phyloP scores from a whole-genome alignment of 35 echinoderm and acorn worm genomes.

The Acanthaster planci region DNA sequence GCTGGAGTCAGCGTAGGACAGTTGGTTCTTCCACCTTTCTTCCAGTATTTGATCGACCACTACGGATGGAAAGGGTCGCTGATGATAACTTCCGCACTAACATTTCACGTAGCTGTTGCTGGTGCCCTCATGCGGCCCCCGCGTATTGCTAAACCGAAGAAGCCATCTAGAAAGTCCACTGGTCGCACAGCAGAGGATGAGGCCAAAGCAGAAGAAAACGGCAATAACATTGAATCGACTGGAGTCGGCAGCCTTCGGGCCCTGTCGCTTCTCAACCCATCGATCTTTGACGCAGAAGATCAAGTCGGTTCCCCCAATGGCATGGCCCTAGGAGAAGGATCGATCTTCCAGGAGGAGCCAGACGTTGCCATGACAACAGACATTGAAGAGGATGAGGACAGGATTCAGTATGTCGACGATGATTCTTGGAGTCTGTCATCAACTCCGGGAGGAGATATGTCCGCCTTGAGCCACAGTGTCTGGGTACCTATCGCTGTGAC shows the following conservation, averaged over 20 bases:
- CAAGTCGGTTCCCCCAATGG: neutral
- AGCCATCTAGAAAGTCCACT: neutral
- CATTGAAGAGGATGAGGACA: neutral
- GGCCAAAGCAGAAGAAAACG: neutral
- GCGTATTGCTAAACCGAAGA: neutral
- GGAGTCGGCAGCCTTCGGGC: neutral
- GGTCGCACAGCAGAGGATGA: neutral
- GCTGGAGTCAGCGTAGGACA: neutral
- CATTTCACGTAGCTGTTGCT: neutral
- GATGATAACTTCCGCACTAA: neutral
- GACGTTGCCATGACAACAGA: neutral
- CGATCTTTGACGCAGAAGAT: neutral
- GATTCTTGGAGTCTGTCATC: neutral
- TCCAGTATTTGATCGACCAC: slow-evolving; percentile 18
- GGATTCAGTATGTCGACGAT: neutral
- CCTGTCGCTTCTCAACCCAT: no score
- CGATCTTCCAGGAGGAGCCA: neutral
- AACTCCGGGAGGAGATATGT: neutral
- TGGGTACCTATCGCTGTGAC: neutral
- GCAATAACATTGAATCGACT: neutral
- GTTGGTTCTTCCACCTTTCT: slow-evolving; percentile 1
- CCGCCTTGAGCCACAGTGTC: neutral
- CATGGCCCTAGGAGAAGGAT: neutral
- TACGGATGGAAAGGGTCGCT: slow-evolving; percentile 36
- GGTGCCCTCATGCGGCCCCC: slow-evolving; percentile 5